Evolutionary conservation across 2,113 vertebrate genomes (phyloP), one percentile per base, ranked within the genome.

Genomic region (Numenius arquata): DNA sequence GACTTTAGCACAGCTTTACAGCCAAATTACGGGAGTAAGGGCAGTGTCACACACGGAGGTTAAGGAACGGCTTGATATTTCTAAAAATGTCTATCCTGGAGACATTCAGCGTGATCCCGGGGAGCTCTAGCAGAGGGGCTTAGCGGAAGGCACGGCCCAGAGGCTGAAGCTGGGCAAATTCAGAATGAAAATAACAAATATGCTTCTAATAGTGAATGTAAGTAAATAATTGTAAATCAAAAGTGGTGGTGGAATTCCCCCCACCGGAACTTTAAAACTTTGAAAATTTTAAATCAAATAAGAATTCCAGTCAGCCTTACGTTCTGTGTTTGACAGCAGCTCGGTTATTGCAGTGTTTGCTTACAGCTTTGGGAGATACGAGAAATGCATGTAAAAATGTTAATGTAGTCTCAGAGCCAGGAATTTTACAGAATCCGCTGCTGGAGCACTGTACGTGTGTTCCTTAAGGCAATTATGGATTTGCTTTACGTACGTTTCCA

Each of bases 391-490:
- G 1, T 11, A 29, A 1, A 47, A 12, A 3, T 19, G 21, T 14
- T 3, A 5, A 0, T 14, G 19, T 15, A 3, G 13, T 15, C 29
- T 36, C 47, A 6, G 66, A 8, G 47, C 11, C 53, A 13, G 66
- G 67, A 30, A 4, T 32, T 17, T 11, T 32, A 20, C 45, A 12
- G 71, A 9, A 27, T 19, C 6, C 7, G 0, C 40, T 22, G 61
- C 45, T 8, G 18, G 21, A 58, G 56, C 80, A 11, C 45, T 0
- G 0, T 10, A 0, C 10, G 1, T 1, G 0, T 3, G 2, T 41
- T 58, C 63, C 32, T 1, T 12, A 3, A 17, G 55, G 70, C 48
- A 68, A 1, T 2, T 8, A 6, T 4, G n/a, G 43, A 8, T 55
- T 63, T n/a, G 26, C 38, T 76, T 25, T 36, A 36, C 26, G 43